Base-by-base conservation (phyloP, 2,888 invertebrate genomes). In the Hetaerina titia region DNA sequence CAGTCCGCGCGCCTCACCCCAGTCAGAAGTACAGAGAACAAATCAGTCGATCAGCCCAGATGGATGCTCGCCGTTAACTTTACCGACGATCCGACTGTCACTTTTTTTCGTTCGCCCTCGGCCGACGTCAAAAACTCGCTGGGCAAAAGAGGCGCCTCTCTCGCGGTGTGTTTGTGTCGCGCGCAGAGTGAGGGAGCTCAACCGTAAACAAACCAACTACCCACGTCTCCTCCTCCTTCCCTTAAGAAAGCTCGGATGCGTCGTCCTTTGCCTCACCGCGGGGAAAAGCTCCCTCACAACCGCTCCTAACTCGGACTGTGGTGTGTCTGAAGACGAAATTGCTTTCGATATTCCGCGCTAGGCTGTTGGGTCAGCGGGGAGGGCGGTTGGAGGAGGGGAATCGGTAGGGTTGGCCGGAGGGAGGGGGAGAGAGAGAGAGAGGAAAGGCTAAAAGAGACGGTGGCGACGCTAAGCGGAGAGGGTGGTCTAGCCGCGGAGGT, bases 341-440 rank as follows among this genome's bases (percentile, higher is more conserved):
- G 56, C 92, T 92, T 92, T 69, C 56, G 92, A 92, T 92, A 92
- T 92, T 92, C 92, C 92, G 92, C 92, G 92, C 92, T 81, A n/a
- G 56, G 56, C 31, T 45, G 19, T 9, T n/a, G 56, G 92, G 92
- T 92, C 92, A 90, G 90, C 90, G 90, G 58, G 19, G 11, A 4
- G 63, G 64, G 19, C 45, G 64, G 17, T 56, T 11, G 69, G 11
- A 22, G 17, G 45, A 19, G 45, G 2, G 56, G 15, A 22, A 22
- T 19, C 15, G 56, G 19, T 0, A 17, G 88, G 22, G 31, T 11
- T 31, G 88, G 88, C 19, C 1, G 88, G 88, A 45, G 88, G 6
- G 88, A 88, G 88, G 45, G 31, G 31, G 8, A 56, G 4, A 45
- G 81, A 81, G 57, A 89, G 17, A 56, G 89, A 89, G 57, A 58